Percentiles rank a stretch among this genome's conserved stretches.
These are phyloP conservation scores for Xylota segnis DNA, from an alignment of 2,888 invertebrate genomes.

Conservation along the genomic window DNA sequence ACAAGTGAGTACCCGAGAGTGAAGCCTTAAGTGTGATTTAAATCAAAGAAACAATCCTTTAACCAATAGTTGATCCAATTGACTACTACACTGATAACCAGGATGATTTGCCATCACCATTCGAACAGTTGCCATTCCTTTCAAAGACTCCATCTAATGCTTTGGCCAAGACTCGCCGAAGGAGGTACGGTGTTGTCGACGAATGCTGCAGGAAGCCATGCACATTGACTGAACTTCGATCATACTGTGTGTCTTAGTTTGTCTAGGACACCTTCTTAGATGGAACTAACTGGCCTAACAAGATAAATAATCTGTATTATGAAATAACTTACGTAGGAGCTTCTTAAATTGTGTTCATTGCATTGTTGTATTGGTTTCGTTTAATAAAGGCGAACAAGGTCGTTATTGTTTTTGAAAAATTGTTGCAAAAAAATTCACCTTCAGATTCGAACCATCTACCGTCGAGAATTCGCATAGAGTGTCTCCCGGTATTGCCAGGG, in stretches of 20 bases:
- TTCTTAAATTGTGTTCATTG: neutral
- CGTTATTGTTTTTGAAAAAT: too few relatives aligned
- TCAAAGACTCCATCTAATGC: slow-evolving; percentile 65
- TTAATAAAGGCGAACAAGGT: neutral
- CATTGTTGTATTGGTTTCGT: neutral
- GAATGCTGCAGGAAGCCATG: slow-evolving; percentile 80
- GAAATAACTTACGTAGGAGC: neutral
- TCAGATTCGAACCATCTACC: too few relatives aligned
- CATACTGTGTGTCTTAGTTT: slow-evolving; percentile 77
- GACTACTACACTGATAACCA: slow-evolving; percentile 1
- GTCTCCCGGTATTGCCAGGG: too few relatives aligned
- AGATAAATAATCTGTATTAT: neutral
- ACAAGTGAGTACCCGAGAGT: slow-evolving; percentile 9
- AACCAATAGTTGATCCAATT: neutral
- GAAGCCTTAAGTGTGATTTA: neutral
- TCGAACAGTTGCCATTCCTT: slow-evolving; percentile 72
- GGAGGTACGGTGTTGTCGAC: slow-evolving; percentile 78
- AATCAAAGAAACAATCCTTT: neutral
- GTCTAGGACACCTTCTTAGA: neutral
- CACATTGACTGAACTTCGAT: slow-evolving; percentile 74
- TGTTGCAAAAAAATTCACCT: too few relatives aligned
- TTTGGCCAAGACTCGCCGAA: slow-evolving; percentile 78
- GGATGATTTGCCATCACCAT: slow-evolving; percentile 22
- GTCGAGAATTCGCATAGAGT: too few relatives aligned
- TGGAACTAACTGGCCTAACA: neutral